A percentile compares a stretch with the other conserved stretches of the same genome.
phyloP scores from a whole-genome alignment of 2,888 invertebrate genomes.

The Dimorphilus gyrociliatus region DNA sequence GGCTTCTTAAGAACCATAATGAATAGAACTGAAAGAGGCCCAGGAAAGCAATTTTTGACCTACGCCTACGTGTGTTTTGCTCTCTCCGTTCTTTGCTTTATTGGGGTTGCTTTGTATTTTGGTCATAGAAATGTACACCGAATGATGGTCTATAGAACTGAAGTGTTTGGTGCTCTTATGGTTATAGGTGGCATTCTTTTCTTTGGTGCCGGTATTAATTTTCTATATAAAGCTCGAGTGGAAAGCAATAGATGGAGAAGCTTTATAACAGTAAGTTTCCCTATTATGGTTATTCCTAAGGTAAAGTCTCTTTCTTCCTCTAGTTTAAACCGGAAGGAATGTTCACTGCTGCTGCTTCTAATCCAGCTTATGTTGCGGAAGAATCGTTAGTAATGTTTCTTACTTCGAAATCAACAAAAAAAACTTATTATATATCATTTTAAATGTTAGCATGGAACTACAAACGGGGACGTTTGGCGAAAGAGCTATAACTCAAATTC shows the following conservation, averaged over 20 bases:
- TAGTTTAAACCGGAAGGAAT: conserved; percentile 10
- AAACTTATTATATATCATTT: background rate
- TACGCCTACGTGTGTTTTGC: conserved; percentile 7
- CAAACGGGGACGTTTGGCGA: conserved; percentile 9
- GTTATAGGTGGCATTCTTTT: conserved; percentile 6
- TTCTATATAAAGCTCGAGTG: conserved; percentile 7
- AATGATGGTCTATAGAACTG: conserved; percentile 9
- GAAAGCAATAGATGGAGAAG: conserved; percentile 11
- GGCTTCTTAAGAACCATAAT: conserved; percentile 8
- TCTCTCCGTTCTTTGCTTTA: conserved; percentile 8
- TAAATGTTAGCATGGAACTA: conserved; percentile 2
- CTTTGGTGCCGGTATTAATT: conserved; percentile 5
- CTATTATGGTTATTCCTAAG: background rate
- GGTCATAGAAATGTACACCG: conserved; percentile 9
- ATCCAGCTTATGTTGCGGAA: conserved; percentile 8
- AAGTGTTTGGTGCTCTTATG: conserved; percentile 8
- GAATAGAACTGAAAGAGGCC: conserved; percentile 11
- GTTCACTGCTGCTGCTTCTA: conserved; percentile 7
- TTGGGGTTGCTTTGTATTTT: conserved; percentile 7
- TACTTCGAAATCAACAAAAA: conserved; percentile 1
- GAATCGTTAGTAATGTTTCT: conserved; percentile 2
- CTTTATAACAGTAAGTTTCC: conserved; percentile 7
- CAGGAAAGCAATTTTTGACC: conserved; percentile 8
- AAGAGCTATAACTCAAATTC: conserved; percentile 9
- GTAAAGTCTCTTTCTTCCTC: background rate